Conservation (phyloP, 2,797 vertebrate species). For the Lagocephalus sceleratus region DNA sequence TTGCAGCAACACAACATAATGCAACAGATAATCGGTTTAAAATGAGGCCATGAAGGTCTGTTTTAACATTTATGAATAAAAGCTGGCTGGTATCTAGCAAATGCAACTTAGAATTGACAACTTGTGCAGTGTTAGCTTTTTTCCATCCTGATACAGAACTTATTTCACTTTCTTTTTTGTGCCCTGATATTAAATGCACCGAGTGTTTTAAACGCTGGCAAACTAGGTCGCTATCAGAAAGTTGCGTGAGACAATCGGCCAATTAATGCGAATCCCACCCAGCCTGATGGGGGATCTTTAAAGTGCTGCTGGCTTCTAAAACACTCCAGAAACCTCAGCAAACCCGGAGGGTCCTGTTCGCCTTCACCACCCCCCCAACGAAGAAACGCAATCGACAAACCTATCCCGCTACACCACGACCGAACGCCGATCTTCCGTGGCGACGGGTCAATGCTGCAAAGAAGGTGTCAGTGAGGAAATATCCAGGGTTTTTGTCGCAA, state of each 20-base stretch:
- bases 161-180: too few relatives aligned
- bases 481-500: conserved; percentile 21
- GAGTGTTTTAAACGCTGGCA: conserved; percentile 2
- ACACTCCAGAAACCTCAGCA: conserved; percentile 11
- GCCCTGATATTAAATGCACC: neutral
- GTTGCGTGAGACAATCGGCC: neutral
- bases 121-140: too few relatives aligned
- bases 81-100: too few relatives aligned
- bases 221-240: conserved; percentile 2
- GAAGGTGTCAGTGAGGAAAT: conserved; percentile 20
- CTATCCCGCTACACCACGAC: neutral
- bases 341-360: conserved; percentile 30
- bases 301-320: conserved; percentile 3
- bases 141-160: too few relatives aligned
- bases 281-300: conserved; percentile 19
- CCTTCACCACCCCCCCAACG: neutral
- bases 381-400: conserved; percentile 9
- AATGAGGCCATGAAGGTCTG: neutral
- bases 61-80: too few relatives aligned
- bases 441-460: conserved; percentile 19
- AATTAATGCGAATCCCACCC: neutral
- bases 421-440: neutral
- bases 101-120: too few relatives aligned
- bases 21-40: neutral
- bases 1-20: neutral